Conservation (phyloP, 2,888 invertebrate genomes). For the Entomobrya multifasciata region DNA sequence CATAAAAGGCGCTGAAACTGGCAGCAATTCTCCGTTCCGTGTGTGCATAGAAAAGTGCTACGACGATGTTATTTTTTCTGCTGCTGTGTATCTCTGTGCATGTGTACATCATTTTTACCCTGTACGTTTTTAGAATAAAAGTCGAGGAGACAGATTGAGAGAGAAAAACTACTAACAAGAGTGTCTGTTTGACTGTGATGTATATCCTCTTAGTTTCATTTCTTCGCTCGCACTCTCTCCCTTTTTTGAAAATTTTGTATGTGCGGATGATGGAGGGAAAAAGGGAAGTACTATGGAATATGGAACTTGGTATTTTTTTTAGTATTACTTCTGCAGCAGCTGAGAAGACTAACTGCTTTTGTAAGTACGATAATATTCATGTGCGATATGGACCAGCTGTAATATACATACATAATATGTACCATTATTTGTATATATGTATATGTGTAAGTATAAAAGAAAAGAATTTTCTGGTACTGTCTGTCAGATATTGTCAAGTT, state of each 20-base stretch:
- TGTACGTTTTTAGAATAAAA: constrained; percentile 61
- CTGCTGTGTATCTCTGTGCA: too few species aligned
- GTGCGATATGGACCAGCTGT: constrained; percentile 27
- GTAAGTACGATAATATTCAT: constrained; percentile 26
- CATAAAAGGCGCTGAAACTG: constrained; percentile 75
- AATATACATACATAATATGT: constrained; percentile 20
- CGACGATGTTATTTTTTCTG: constrained; percentile 56
- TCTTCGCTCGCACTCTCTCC: constrained; percentile 36
- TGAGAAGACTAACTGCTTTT: too few species aligned
- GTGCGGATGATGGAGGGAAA: constrained; percentile 34
- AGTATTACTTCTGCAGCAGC: constrained; percentile 8
- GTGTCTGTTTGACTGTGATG: constrained; percentile 66
- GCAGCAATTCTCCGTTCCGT: constrained; percentile 54
- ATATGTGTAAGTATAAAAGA: neutral
- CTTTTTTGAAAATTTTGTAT: constrained; percentile 64
- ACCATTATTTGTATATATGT: neutral
- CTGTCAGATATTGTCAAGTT: constrained; percentile 79
- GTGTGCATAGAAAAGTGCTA: constrained; percentile 45
- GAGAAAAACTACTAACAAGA: constrained; percentile 66
- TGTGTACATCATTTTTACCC: constrained; percentile 2
- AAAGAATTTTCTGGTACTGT: constrained; percentile 75
- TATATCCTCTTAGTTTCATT: constrained; percentile 61
- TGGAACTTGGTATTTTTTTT: constrained; percentile 23
- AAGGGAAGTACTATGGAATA: constrained; percentile 8
- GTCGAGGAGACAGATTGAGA: constrained; percentile 56